Conservation (phyloP, 2,113 vertebrate genomes). For the Macroglossus sobrinus region DNA sequence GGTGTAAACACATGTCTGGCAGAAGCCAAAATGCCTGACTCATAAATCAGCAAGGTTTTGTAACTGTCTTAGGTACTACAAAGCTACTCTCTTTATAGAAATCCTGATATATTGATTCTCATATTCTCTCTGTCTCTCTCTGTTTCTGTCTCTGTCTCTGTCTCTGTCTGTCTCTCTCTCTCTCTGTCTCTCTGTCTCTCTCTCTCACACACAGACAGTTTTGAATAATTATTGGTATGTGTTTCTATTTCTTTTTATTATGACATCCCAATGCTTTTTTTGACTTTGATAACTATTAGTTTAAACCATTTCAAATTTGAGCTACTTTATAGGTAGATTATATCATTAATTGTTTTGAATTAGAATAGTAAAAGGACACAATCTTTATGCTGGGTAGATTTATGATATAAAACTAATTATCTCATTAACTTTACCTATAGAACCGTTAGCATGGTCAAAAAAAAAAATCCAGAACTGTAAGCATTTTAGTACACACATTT, state of each 20-base stretch:
- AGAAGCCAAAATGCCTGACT: not conserved
- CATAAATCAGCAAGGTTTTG: slow-evolving; percentile 59
- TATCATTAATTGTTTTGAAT: slow-evolving; percentile 45
- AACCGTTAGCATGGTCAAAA: slow-evolving; percentile 50
- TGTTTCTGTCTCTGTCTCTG: not conserved
- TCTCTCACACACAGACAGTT: not conserved
- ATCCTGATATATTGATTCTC: slow-evolving; percentile 1
- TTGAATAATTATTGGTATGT: not conserved
- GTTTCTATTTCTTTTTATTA: slow-evolving; percentile 59
- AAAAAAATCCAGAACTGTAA: not conserved
- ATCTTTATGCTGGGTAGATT: not conserved
- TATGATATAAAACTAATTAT: slow-evolving; percentile 46
- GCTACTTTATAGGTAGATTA: not conserved
- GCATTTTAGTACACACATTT: slow-evolving; percentile 17
- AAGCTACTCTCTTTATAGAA: slow-evolving; percentile 45
- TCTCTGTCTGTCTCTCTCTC: not conserved
- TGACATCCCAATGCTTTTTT: not conserved
- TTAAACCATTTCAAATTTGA: slow-evolving; percentile 23
- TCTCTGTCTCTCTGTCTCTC: not conserved
- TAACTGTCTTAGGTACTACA: slow-evolving; percentile 7
- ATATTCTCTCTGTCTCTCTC: not conserved
- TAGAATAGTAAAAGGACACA: slow-evolving; percentile 34
- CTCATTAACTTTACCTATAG: slow-evolving; percentile 50
- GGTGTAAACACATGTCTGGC: not conserved
- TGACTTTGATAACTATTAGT: not conserved